These are phyloP conservation scores for Spilogale gracilis DNA, from an alignment of 2,113 vertebrate genomes.

Conservation along the genomic window DNA sequence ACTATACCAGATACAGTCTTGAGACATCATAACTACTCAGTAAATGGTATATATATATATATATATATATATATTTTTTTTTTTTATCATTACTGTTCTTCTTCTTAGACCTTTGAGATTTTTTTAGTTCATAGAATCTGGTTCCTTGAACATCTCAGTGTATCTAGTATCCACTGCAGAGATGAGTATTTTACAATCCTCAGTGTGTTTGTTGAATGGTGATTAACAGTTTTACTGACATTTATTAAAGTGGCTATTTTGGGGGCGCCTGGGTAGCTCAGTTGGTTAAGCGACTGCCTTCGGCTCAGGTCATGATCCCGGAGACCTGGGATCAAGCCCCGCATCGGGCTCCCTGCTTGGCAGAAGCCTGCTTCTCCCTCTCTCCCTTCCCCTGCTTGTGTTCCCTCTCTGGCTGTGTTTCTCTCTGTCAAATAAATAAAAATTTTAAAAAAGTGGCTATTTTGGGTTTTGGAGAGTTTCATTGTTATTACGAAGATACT, in stretches of 20 bases:
- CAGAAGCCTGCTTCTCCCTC: too few relatives aligned
- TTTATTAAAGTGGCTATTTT: constrained; percentile 22
- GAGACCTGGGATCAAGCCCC: too few relatives aligned
- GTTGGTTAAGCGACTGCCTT: too few relatives aligned
- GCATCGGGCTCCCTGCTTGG: too few relatives aligned
- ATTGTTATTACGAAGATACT: background rate
- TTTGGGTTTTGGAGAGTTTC: background rate
- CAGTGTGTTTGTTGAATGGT: background rate
- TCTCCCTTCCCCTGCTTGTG: too few relatives aligned
- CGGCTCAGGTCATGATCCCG: too few relatives aligned
- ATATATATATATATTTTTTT: too few relatives aligned
- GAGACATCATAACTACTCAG: background rate
- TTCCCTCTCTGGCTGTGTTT: too few relatives aligned
- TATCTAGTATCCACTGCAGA: background rate
- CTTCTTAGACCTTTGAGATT: background rate
- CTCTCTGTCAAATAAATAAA: too few relatives aligned
- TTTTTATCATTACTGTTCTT: background rate
- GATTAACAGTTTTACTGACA: background rate
- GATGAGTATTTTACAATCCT: background rate
- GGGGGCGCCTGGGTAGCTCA: too few relatives aligned
- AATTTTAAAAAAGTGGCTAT: background rate
- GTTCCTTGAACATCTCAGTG: background rate
- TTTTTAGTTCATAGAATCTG: constrained; percentile 13
- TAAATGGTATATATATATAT: background rate
- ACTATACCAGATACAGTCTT: background rate